phyloP scores from a whole-genome alignment of 2,113 vertebrate genomes.

The Parus major region DNA sequence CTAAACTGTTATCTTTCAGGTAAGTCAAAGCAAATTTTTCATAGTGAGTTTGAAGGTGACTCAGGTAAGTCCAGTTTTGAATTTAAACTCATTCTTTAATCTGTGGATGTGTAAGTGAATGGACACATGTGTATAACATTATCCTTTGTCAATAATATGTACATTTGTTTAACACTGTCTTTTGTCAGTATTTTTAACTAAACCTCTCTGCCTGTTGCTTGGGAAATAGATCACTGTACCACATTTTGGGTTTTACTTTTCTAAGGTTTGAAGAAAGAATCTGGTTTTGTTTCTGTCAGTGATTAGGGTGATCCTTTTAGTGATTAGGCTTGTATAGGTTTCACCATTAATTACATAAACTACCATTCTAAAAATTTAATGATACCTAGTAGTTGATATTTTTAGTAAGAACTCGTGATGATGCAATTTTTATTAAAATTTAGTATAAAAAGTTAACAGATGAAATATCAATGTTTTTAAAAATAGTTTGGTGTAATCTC shows the following conservation, averaged over 20 bases:
- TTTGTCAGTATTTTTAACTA: neutral
- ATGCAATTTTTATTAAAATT: neutral
- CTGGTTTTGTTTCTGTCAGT: neutral
- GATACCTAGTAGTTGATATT: neutral
- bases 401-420: neutral
- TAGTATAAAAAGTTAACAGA: neutral
- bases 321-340: neutral
- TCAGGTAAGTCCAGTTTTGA: conserved; percentile 33
- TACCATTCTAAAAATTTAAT: neutral
- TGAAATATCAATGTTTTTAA: neutral
- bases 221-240: neutral
- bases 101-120: neutral
- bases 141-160: neutral
- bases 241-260: neutral
- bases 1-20: conserved; percentile 44
- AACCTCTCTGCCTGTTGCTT: neutral
- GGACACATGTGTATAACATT: neutral
- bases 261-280: neutral
- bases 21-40: conserved; percentile 47
- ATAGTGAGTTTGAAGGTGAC: neutral
- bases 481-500: neutral
- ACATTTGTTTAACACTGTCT: neutral
- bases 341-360: neutral
- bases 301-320: neutral
- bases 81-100: neutral